A percentile compares a stretch with the other conserved stretches of the same genome.
phyloP scores from a whole-genome alignment of 2,113 vertebrate genomes.

The Tenebrosternarchus preto region DNA sequence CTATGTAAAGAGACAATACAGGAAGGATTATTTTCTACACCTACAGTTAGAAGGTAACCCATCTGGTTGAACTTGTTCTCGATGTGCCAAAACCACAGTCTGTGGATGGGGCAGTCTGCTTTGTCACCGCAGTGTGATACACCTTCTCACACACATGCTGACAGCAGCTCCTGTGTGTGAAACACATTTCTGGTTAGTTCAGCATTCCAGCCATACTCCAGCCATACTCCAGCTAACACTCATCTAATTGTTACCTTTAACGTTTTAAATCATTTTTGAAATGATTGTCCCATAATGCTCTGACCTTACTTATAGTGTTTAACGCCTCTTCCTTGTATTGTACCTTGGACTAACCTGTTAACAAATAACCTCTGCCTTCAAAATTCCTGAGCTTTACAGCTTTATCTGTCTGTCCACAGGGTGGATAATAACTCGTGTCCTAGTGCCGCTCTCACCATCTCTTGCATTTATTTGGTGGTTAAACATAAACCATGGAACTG shows the following conservation, averaged over 20 bases:
- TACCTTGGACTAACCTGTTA: neutral
- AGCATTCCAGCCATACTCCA: constrained; percentile 9
- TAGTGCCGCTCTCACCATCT: constrained; percentile 17
- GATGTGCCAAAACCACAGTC: constrained; percentile 13
- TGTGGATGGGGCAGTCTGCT: neutral
- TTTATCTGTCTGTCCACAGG: constrained; percentile 6
- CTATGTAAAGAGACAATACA: constrained; percentile 12
- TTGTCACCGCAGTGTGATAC: constrained; percentile 2
- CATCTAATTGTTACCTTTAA: neutral
- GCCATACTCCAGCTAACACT: neutral
- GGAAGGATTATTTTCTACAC: constrained; percentile 12
- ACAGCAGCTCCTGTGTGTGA: neutral
- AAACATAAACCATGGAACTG: constrained; percentile 53
- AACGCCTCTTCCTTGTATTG: neutral
- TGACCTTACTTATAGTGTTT: neutral
- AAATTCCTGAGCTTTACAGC: constrained; percentile 18
- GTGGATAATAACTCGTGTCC: constrained; percentile 28
- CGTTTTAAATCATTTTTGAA: neutral
- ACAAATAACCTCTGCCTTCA: constrained; percentile 3
- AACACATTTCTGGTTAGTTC: neutral
- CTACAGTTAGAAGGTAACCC: constrained; percentile 9
- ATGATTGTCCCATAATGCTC: neutral
- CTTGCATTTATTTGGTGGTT: constrained; percentile 39
- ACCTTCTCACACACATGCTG: constrained; percentile 35
- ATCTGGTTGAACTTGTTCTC: constrained; percentile 52